Base-by-base conservation (phyloP, 2,888 invertebrate species). In the Stenotaenia linearis region DNA sequence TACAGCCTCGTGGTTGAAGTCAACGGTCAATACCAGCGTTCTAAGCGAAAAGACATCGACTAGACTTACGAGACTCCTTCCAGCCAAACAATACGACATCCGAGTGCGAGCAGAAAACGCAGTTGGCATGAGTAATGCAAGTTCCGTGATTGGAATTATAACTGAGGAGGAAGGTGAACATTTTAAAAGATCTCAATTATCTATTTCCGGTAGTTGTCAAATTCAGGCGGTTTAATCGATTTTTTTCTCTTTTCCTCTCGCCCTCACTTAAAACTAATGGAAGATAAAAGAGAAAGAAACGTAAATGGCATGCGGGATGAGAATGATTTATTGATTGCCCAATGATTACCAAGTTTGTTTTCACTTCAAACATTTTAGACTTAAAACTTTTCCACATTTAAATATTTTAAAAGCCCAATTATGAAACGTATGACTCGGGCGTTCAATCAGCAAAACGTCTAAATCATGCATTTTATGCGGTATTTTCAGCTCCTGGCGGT, bases 31-130 rank as follows among this genome's bases (percentile, higher is more conserved):
- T 40, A 37, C 50, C 12, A 80, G 77, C 18, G 23, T 79, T 35
- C 78, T 75, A 35, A 79, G 79, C 74, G 40, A 32, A 18, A 74
- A 78, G 40, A 75, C 78, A 28, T 75, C 75, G 30, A 56, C 50
- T 15, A 45, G 45, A 32, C 5, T 79, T 9, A 80, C 81, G 0
- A 81, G 81, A 85, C 89, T 96, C 5, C 90, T 93, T 83, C 96
- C 96, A 28, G 95, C 96, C 37, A 96, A 96, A 1, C 94, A 95
- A 0, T 97, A 97, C 85, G 95, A 97, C 85, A 91, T 97, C 83
- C 90, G 96, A 82, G 94, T 97, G 84, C 93, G 95, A 1, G 96
- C 96, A 80, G 95, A 96, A 88, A 97, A 97, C 85, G 94, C 94
- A 86, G 92, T 97, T 81, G 97, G 97, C 79, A 91, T 91, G 15